Conservation (phyloP, 30 jellyfish, hydroid and myxozoan species). For the Aurelia aurita complex sp. Pacific region DNA sequence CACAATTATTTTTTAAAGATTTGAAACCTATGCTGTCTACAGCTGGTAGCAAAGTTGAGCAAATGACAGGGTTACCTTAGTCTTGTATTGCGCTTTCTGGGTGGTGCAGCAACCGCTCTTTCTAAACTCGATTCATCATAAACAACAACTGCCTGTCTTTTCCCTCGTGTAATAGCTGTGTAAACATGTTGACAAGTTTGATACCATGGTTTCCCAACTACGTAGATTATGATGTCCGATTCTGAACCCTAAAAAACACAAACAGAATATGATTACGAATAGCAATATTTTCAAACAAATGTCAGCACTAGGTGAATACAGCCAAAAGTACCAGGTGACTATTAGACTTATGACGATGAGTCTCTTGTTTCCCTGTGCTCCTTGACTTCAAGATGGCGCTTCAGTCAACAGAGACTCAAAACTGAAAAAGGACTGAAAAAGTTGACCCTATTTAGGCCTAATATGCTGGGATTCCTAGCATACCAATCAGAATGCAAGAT, state of each 20-base stretch:
- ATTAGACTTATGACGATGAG: too few species aligned
- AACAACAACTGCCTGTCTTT: constrained; percentile 22
- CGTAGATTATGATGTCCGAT: constrained; percentile 11
- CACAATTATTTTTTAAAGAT: too few species aligned
- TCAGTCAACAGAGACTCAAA: too few species aligned
- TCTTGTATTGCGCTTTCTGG: constrained; percentile 6
- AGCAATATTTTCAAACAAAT: too few species aligned
- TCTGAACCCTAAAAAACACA: constrained; percentile 2
- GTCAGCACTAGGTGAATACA: too few species aligned
- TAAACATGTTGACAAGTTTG: constrained; percentile 29
- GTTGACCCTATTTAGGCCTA: too few species aligned
- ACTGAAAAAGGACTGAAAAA: too few species aligned
- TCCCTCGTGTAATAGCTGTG: constrained; percentile 29
- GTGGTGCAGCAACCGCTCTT: constrained; percentile 14
- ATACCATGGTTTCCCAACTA: constrained; percentile 34
- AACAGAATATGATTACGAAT: background rate
- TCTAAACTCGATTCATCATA: constrained; percentile 23
- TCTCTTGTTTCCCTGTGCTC: too few species aligned
- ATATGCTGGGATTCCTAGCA: too few species aligned
- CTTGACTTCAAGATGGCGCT: too few species aligned
- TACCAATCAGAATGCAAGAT: too few species aligned
- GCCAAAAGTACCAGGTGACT: too few species aligned
- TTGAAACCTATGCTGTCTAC: background rate
- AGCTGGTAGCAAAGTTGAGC: background rate
- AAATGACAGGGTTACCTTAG: background rate